Base-by-base conservation (phyloP, 1,140 invertebrate genomes). In the Heliconius melpomene region DNA sequence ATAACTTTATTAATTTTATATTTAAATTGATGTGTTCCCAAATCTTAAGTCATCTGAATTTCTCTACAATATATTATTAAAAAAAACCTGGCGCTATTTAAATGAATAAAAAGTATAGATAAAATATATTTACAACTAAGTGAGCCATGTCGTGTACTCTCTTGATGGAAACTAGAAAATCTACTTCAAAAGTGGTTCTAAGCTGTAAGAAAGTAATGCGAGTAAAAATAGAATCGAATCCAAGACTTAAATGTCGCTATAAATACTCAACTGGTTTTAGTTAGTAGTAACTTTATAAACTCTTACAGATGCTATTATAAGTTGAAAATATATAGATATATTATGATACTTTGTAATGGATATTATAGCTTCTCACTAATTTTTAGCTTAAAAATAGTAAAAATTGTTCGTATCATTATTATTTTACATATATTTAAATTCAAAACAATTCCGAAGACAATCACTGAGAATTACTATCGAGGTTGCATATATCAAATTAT, bases 121-220 rank as follows among this genome's bases (percentile, higher is more conserved):
- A 75, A 75, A 32, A 29, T n/a, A n/a, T 54, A 57, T 75, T 75
- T 75, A 26, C 74, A 57, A 52, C 50, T 75, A 32, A 32, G 50
- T 32, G 26, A 66, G 60, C 23, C 60, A 26, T 7, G 71, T 26
- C 36, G 71, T 26, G 71, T 72, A 72, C 78, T 79, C 78, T 74
- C 78, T 74, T 79, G 52, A 73, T 78, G 81, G 83, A 84, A 89
- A 88, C 87, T 82, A 85, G 87, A 82, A 80, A 81, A 84, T 86
- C 86, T 82, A 83, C 83, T 83, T 81, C 29, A 73, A 78, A 40
- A 74, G 76, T 76, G 18, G 52, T 73, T 71, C 52, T 73, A 57
- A 57, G 77, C 57, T 66, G 38, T 75, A 89, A 85, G 88, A 89
- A 88, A 87, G 87, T 89, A 84, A 80, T 78, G 79, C 72, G 79